phyloP scores from a whole-genome alignment of 2,113 vertebrate species.

The Arizona elegans region DNA sequence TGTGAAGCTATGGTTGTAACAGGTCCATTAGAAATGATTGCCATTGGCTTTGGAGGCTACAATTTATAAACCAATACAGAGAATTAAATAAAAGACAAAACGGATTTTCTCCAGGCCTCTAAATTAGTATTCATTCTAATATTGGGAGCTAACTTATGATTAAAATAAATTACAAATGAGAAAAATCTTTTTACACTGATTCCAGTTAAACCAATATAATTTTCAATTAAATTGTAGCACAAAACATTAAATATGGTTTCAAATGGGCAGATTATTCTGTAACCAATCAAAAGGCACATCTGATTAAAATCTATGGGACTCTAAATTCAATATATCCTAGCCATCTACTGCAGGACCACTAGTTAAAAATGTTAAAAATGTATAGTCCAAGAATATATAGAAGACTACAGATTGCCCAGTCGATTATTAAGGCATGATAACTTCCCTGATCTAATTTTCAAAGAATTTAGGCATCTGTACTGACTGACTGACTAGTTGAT shows the following conservation, averaged over 20 bases:
- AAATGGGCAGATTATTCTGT: neutral
- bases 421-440: neutral
- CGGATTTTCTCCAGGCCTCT: neutral
- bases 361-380: neutral
- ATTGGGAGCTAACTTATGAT: neutral
- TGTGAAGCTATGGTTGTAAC: constrained; percentile 14
- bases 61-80: neutral
- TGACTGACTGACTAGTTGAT: neutral
- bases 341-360: neutral
- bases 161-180: neutral
- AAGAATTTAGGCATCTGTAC: neutral
- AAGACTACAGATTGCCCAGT: neutral
- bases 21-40: neutral
- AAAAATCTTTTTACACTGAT: neutral
- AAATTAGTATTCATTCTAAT: neutral
- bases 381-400: neutral
- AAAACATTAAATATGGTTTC: neutral
- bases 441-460: neutral
- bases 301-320: neutral
- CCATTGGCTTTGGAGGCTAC: neutral
- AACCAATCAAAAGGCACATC: neutral
- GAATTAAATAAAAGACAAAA: neutral
- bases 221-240: neutral
- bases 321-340: neutral
- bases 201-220: neutral